Evolutionary conservation across 2,797 vertebrate species (phyloP).

Genomic region (Bovichtus variegatus): DNA sequence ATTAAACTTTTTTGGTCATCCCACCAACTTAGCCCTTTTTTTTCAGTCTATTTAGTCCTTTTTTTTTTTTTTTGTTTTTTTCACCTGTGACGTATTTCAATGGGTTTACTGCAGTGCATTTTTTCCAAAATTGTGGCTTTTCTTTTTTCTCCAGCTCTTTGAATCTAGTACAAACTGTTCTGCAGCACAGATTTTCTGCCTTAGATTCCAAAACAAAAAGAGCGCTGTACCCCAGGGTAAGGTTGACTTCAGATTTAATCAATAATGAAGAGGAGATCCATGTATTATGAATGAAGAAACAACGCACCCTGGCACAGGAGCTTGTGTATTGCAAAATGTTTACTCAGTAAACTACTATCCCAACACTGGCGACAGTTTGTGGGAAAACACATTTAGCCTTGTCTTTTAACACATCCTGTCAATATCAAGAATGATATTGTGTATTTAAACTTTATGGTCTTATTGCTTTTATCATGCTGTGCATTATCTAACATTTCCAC

Average conservation of each 20-base stretch:
- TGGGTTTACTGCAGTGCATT: constrained; percentile 38
- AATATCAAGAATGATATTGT: neutral
- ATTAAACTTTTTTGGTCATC: neutral
- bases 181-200: constrained; percentile 43
- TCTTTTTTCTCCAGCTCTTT: constrained; percentile 20
- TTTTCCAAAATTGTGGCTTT: constrained; percentile 34
- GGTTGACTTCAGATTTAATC: constrained; percentile 64
- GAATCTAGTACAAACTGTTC: constrained; percentile 30
- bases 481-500: neutral
- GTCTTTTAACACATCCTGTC: constrained; percentile 25
- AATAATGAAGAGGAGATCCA: constrained; percentile 70
- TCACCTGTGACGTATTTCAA: neutral
- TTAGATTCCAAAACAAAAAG: constrained; percentile 50
- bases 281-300: constrained; percentile 75
- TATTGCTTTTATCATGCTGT: neutral
- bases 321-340: constrained; percentile 52
- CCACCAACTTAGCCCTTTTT: neutral
- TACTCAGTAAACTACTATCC: constrained; percentile 52
- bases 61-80: neutral
- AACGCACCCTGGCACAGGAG: constrained; percentile 40
- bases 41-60: neutral
- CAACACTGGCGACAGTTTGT: neutral
- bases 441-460: constrained; percentile 1
- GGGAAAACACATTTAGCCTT: constrained; percentile 15
- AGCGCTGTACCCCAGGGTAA: constrained; percentile 46